These are phyloP conservation scores for Carettochelys insculpta DNA, from an alignment of 2,113 vertebrate genomes.

Conservation along the genomic window DNA sequence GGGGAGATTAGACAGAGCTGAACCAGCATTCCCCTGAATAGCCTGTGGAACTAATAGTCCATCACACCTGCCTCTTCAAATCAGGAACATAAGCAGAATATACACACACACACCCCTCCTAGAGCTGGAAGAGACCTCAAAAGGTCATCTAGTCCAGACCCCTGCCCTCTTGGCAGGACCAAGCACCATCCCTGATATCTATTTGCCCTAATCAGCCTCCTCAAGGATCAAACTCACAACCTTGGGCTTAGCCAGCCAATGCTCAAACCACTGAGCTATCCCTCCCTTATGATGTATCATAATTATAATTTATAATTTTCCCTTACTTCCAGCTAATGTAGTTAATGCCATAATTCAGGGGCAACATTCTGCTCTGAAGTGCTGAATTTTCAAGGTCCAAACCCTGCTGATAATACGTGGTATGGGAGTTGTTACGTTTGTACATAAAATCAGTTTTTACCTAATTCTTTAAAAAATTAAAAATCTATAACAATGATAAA, in stretches of 20 bases:
- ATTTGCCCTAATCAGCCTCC: no score
- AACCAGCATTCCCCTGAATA: background rate
- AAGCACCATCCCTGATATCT: no score
- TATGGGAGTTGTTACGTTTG: background rate
- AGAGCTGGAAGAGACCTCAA: no score
- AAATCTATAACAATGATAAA: background rate
- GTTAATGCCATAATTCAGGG: background rate
- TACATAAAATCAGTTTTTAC: background rate
- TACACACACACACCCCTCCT: no score
- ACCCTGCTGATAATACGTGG: background rate
- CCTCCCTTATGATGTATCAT: no score
- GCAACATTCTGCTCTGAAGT: background rate
- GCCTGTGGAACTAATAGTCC: background rate
- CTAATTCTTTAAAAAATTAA: background rate
- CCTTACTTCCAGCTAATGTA: background rate
- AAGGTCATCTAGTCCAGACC: no score
- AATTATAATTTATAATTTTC: no score
- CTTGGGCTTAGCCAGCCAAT: no score
- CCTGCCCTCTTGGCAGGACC: no score
- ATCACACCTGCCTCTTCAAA: background rate
- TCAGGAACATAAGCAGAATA: no score
- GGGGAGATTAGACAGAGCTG: background rate
- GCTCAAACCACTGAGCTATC: no score
- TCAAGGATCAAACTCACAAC: no score
- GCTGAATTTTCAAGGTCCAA: background rate